Base-by-base conservation (phyloP, 2,888 invertebrate genomes). In the Serrognathus titanus region DNA sequence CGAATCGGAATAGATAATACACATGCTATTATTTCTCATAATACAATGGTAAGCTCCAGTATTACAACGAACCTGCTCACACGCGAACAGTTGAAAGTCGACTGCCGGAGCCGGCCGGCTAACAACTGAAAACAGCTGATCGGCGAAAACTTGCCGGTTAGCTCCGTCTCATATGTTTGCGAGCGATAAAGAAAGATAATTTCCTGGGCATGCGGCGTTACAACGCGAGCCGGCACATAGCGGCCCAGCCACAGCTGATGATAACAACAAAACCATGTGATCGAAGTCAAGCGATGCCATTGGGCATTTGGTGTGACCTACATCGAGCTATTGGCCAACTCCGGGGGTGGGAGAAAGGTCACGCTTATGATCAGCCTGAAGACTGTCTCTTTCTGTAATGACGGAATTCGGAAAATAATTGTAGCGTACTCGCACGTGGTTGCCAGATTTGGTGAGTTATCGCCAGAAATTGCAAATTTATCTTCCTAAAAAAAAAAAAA, bases 231-330 rank as follows among this genome's bases (percentile, higher is more conserved):
- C 50, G 48, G 50, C 56, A 56, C 51, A 58, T 71, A 70, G 74
- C 73, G 73, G 72, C 75, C 76, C 75, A 74, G 77, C 71, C 77
- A 82, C 83, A 84, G 83, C 83, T 83, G 83, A 83, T 81, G 83
- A 83, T 83, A 83, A 84, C 84, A 85, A 85, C 84, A 85, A 84
- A 82, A 74, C 82, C 85, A 85, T 80, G 85, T 85, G 85, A 85
- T 57, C 63, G 53, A 60, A 57, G 61, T 37, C 40, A 31, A 24
- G 13, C 40, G 48, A 51, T 52, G 38, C 58, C 12, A 24, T 38
- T 51, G 51, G 48, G 43, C 38, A 37, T 31, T 62, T 41, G 64
- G 46, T 54, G 64, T 83, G 83, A 83, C 83, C 83, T 82, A 83
- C 78, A 81, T 83, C 77, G 74, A 75, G 77, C 75, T 71, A 81